Evolutionary conservation across 2,888 invertebrate genomes (phyloP), one percentile per base, ranked within the genome.

Genomic region (Cordylochernes scorpioides): DNA sequence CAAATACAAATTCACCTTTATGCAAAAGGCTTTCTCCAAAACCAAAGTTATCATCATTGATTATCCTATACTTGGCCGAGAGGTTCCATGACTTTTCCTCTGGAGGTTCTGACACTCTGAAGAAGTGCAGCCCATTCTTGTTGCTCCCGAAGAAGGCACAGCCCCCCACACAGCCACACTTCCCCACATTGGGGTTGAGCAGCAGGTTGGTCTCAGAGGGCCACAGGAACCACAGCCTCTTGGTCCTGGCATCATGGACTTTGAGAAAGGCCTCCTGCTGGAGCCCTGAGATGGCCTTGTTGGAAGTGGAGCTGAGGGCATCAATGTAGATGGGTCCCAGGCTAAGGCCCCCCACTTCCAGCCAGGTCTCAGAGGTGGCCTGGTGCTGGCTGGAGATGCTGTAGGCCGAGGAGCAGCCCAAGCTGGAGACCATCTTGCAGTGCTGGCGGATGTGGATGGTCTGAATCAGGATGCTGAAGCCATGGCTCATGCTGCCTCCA

Each of bases 151-250:
- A 94, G 58, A 97, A 97, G 8, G 63, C 62, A 48, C 86, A 88
- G 1, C 88, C 88, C 3, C 94, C 94, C 17, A 74, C 71, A 51
- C 94, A 97, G 1, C 91, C 94, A 50, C 94, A 97, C 42, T 72
- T 74, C 16, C 52, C 53, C 9, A 30, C 32, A 9, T 38, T 18
- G 16, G 38, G 21, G 9, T 28, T 22, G 12, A 50, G 45, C 50
- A 53, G 53, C 8, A 57, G 40, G 36, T 29, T 17, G 17, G 54
- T 52, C 42, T 71, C 68, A 12, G 60, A 59, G 0, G 74, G 68
- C 91, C 91, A 94, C 15, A 97, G 54, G 49, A 97, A 94, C 80
- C 84, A 86, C 18, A 97, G 57, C 32, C 86, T 64, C 48, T 75
- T 77, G 1, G 68, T 68, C 42, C 69, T 65, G 14, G 68, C 68